phyloP scores from a whole-genome alignment of 1,140 invertebrate genomes.

The Drosophila jambulina region DNA sequence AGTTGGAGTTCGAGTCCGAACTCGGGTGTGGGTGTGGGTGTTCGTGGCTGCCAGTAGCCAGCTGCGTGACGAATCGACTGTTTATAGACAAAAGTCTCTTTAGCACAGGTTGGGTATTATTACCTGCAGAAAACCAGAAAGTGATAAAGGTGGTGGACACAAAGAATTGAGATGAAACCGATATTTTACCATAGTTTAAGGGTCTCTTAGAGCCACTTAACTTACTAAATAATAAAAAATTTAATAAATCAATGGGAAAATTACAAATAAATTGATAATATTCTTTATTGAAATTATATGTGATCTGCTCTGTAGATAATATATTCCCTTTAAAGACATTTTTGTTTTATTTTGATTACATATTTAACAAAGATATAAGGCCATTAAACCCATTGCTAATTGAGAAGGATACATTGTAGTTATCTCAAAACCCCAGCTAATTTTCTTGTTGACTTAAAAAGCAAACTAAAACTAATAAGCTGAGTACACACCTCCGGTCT shows the following conservation, averaged over 20 bases:
- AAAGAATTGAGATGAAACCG: constrained; percentile 38
- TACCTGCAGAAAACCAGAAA: constrained; percentile 9
- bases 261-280: neutral
- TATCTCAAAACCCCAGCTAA: neutral
- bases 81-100: constrained; percentile 64
- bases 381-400: neutral
- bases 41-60: constrained; percentile 41
- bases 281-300: too few species aligned
- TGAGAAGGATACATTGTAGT: neutral
- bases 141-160: constrained; percentile 1
- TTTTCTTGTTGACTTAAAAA: constrained; percentile 21
- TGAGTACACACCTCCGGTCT: constrained; percentile 1
- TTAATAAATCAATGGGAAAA: neutral
- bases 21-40: constrained; percentile 43
- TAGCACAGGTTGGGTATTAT: constrained; percentile 28
- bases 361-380: neutral
- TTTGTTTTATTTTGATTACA: neutral
- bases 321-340: neutral
- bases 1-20: neutral
- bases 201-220: neutral
- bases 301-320: too few species aligned
- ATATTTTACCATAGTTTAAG: neutral
- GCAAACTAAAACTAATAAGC: constrained; percentile 1
- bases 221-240: neutral
- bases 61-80: constrained; percentile 72